These are phyloP conservation scores for Entomobrya proxima DNA, from an alignment of 2,888 invertebrate genomes.

Conservation along the genomic window DNA sequence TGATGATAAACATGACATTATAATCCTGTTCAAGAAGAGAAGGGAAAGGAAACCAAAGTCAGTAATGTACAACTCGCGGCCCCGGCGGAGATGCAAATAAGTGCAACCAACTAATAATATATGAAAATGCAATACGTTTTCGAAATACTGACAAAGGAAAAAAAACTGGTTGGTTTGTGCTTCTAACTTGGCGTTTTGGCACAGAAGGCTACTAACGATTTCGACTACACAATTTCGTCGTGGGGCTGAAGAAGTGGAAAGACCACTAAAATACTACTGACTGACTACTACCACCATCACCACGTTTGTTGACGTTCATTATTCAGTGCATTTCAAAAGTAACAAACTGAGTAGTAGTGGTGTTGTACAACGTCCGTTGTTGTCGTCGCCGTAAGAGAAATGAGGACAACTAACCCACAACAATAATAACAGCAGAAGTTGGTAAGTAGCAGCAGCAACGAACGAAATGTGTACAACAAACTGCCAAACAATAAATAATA, in stretches of 20 bases:
- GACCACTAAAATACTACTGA: not conserved
- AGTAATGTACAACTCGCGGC: not conserved
- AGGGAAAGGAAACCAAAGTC: not conserved
- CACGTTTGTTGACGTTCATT: not conserved
- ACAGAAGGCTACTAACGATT: too few species aligned
- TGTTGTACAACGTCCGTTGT: too few species aligned
- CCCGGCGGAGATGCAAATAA: not conserved
- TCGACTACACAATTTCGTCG: not conserved
- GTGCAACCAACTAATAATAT: not conserved
- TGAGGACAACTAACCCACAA: slow-evolving; percentile 27
- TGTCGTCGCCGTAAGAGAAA: not conserved
- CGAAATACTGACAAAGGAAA: too few species aligned
- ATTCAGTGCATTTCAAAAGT: too few species aligned
- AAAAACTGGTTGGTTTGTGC: slow-evolving; percentile 17
- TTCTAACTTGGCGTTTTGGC: too few species aligned
- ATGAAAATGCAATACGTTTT: not conserved
- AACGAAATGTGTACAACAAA: too few species aligned
- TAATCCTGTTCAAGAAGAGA: not conserved
- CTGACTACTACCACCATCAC: not conserved
- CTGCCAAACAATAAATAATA: slow-evolving; percentile 13
- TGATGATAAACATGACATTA: not conserved
- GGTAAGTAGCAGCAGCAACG: too few species aligned
- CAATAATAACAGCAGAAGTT: not conserved
- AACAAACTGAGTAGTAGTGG: too few species aligned
- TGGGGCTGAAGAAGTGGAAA: not conserved